These are phyloP conservation scores for Trichopria drosophilae DNA, from an alignment of 2,888 invertebrate species.

Conservation along the genomic window DNA sequence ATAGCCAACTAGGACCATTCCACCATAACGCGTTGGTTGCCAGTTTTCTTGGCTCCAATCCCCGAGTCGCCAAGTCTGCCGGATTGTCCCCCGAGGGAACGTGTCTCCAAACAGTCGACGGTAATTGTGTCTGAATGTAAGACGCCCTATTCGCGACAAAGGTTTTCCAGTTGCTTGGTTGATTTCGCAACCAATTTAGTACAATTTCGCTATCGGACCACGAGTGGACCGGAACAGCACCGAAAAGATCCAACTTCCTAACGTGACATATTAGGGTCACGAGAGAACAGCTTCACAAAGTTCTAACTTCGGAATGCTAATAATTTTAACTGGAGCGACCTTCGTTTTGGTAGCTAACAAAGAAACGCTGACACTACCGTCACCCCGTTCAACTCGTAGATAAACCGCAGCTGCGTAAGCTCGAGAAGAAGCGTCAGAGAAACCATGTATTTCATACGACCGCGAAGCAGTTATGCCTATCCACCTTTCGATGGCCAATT, in stretches of 20 bases:
- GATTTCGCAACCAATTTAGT: conserved; percentile 28
- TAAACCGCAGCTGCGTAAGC: conserved; percentile 30
- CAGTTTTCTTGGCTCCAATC: too few relatives aligned
- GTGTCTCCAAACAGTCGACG: conserved; percentile 7
- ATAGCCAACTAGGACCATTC: too few relatives aligned
- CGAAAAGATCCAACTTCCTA: neutral
- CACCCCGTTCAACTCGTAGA: neutral
- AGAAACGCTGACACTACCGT: neutral
- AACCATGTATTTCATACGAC: conserved; percentile 22
- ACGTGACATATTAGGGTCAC: conserved; percentile 5
- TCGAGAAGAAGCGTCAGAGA: too few relatives aligned
- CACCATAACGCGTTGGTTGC: too few relatives aligned
- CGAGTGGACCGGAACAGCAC: conserved; percentile 4
- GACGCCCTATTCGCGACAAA: conserved; percentile 28
- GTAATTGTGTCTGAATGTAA: conserved; percentile 18
- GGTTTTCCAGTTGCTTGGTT: conserved; percentile 25
- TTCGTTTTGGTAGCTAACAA: conserved; percentile 15
- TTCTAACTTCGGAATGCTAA: conserved; percentile 22
- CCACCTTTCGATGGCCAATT: conserved; percentile 17
- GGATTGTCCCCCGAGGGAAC: conserved; percentile 22
- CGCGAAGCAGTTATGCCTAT: neutral
- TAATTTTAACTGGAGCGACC: conserved; percentile 22
- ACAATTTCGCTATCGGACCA: conserved; percentile 33
- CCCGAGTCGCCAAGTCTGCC: conserved; percentile 11
- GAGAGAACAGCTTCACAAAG: conserved; percentile 17